Base-by-base conservation (phyloP, 1,140 invertebrate species). In the Schlechtendalia chinensis region DNA sequence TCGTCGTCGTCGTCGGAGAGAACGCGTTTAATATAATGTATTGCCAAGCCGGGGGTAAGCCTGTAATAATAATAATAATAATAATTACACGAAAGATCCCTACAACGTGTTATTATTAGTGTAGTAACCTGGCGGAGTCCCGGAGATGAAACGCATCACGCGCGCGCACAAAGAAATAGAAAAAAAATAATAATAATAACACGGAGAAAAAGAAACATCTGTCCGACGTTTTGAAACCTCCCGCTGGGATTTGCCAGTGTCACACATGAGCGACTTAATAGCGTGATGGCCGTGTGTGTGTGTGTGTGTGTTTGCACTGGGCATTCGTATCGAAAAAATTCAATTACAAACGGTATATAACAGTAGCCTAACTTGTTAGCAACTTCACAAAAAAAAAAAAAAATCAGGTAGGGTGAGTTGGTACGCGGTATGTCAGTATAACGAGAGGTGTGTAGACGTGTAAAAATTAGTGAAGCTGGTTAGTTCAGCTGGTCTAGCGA, bases 211-310 rank as follows among this genome's bases (percentile, higher is more conserved):
- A 77, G 56, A 61, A 77, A 77, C 74, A 77, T 56, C 74, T 77
- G 74, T 45, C 74, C 3, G 74, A 75, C 32, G 32, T 24, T 77
- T 61, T 39, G n/a, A 61, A 77, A 77, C 74, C 56, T 77, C 74
- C 74, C 22, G 74, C 74, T 77, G 74, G 12, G 67, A 22, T 77
- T 47, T 77, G n/a, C 32, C 29, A 32, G 32, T 77, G 74, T 61
- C 74, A 59, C 54, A 59, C 74, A 77, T 27, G 22, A 59, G 74
- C 32, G 27, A 59, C 74, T 47, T 77, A 77, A 45, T 27, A 47
- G n/a, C 22, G 29, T 74, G 53, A 32, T 56, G 24, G 71, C 19
- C 17, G 29, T 29, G 71, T 19, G 11, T 19, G 1, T 39, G 8
- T n/a, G 11, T 22, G 27, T 22, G 27, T 32, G 24, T 17, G 16